A percentile compares a stretch with the other conserved stretches of the same genome.
Conservation (phyloP, 2,888 invertebrate species). For the Mystacides longicornis region DNA sequence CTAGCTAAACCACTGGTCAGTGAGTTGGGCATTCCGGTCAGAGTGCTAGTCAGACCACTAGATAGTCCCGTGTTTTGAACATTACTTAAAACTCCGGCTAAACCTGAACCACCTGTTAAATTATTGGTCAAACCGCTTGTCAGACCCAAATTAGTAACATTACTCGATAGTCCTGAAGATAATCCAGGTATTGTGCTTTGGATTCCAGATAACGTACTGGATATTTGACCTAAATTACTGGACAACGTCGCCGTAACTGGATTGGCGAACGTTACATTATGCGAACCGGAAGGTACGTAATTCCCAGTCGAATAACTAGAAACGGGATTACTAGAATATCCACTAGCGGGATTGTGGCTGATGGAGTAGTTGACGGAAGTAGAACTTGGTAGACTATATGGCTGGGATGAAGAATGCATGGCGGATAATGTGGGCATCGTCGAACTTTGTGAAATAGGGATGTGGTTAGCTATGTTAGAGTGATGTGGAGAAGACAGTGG, state of each 20-base stretch:
- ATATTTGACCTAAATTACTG: slow-evolving; percentile 46
- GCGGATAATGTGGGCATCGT: slow-evolving; percentile 55
- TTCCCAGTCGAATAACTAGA: slow-evolving; percentile 44
- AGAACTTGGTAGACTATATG: slow-evolving; percentile 40
- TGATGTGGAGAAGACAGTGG: slow-evolving; percentile 52
- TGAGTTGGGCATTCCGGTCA: slow-evolving; percentile 42
- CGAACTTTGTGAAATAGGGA: slow-evolving; percentile 53
- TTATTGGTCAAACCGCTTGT: slow-evolving; percentile 40
- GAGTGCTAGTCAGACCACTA: slow-evolving; percentile 39
- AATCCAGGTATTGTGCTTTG: slow-evolving; percentile 46
- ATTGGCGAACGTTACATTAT: slow-evolving; percentile 48
- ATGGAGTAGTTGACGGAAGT: slow-evolving; percentile 44
- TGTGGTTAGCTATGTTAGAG: slow-evolving; percentile 40
- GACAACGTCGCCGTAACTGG: slow-evolving; percentile 46
- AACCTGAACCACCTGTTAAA: slow-evolving; percentile 36
- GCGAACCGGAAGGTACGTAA: slow-evolving; percentile 41
- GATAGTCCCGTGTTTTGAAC: slow-evolving; percentile 41
- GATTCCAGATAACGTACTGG: slow-evolving; percentile 44
- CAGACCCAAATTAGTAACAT: slow-evolving; percentile 35
- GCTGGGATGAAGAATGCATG: slow-evolving; percentile 40
- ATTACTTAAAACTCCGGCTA: slow-evolving; percentile 43
- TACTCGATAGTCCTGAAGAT: slow-evolving; percentile 40
- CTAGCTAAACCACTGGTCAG: slow-evolving; percentile 39
- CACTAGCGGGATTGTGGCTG: slow-evolving; percentile 46
- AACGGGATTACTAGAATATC: slow-evolving; percentile 42